Conservation (phyloP, 2,113 vertebrate genomes). For the Nerophis lumbriciformis region DNA sequence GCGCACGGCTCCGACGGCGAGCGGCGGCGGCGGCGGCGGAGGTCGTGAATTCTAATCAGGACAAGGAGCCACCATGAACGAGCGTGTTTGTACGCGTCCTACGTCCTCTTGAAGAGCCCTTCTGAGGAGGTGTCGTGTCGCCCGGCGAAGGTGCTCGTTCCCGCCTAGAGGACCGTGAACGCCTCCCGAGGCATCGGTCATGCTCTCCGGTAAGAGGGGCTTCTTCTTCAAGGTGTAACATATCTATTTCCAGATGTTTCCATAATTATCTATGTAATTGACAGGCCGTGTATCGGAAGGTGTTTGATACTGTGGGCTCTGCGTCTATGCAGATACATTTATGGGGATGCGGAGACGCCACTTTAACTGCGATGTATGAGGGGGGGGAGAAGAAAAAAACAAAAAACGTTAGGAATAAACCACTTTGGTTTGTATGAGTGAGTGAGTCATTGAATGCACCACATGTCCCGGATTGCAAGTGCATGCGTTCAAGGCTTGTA, state of each 20-base stretch:
- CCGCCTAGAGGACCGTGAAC: constrained; percentile 43
- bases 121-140: not conserved
- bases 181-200: constrained; percentile 54
- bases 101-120: not conserved
- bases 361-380: not conserved
- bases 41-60: constrained; percentile 53
- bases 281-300: not conserved
- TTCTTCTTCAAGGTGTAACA: constrained; percentile 45
- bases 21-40: constrained; percentile 19
- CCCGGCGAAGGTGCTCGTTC: constrained; percentile 27
- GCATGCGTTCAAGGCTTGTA: not conserved
- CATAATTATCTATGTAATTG: not conserved
- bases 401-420: not conserved
- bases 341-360: not conserved
- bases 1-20: constrained; percentile 45
- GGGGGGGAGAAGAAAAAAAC: no score
- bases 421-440: not conserved
- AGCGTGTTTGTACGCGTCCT: not conserved
- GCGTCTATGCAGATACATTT: constrained; percentile 4
- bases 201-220: constrained; percentile 56
- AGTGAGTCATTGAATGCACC: constrained; percentile 2
- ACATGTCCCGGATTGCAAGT: constrained; percentile 1
- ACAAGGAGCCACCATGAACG: constrained; percentile 29
- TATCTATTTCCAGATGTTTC: not conserved
- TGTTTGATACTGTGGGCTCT: not conserved